Conservation (phyloP, 2,797 vertebrate genomes). For the Heterohyrax brucei region DNA sequence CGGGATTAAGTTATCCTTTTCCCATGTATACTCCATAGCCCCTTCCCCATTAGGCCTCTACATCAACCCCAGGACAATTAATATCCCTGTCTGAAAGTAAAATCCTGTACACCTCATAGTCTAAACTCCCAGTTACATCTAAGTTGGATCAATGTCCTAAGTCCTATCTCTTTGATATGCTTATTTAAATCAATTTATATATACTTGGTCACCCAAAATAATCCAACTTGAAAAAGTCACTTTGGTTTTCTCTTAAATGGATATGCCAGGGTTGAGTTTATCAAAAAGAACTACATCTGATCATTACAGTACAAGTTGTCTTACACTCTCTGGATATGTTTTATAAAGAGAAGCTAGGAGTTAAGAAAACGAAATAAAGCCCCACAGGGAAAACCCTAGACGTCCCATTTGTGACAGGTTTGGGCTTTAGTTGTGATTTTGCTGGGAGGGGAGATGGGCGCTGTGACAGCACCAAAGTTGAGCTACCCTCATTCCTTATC, state of each 20-base stretch:
- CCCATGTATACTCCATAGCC: neutral
- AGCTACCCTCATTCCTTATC: conserved; percentile 66
- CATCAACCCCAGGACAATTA: conserved; percentile 31
- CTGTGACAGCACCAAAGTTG: conserved; percentile 24
- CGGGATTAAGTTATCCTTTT: conserved; percentile 55
- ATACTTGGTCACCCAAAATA: conserved; percentile 44
- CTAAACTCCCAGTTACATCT: conserved; percentile 18
- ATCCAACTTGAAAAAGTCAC: conserved; percentile 62
- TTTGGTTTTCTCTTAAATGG: conserved; percentile 76
- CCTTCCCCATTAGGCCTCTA: neutral
- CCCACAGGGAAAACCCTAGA: conserved; percentile 29
- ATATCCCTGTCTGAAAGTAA: conserved; percentile 36
- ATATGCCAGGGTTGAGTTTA: conserved; percentile 61
- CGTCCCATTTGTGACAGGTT: conserved; percentile 62
- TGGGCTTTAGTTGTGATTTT: conserved; percentile 71
- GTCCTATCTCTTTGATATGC: conserved; percentile 26
- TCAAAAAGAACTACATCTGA: conserved; percentile 37
- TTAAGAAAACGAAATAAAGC: conserved; percentile 43
- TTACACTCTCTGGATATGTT: conserved; percentile 39
- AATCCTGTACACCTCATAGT: conserved; percentile 36
- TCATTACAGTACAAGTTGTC: conserved; percentile 43
- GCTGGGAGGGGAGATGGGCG: conserved; percentile 31
- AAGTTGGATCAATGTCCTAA: conserved; percentile 28
- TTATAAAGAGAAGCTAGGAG: conserved; percentile 65
- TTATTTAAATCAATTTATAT: conserved; percentile 68